phyloP scores from a whole-genome alignment of 2,113 vertebrate species.

The Syrrhaptes paradoxus region DNA sequence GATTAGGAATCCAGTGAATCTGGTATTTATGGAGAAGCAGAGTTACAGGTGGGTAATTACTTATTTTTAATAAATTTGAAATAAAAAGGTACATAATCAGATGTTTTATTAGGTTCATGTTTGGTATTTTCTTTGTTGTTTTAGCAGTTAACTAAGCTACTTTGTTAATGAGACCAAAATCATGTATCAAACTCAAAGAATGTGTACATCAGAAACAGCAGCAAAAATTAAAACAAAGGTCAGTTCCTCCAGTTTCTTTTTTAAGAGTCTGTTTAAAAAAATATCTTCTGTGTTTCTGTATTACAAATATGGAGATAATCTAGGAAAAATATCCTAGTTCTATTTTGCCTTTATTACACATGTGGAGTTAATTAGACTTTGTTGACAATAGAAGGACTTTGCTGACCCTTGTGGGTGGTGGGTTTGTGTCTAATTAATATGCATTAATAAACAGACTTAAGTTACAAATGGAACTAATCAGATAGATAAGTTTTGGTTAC shows the following conservation, averaged over 20 bases:
- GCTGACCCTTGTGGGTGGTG: background rate
- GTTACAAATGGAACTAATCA: background rate
- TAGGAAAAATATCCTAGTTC: background rate
- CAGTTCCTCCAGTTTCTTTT: background rate
- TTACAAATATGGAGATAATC: background rate
- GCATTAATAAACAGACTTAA: background rate
- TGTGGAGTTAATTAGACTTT: background rate
- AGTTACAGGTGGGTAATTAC: background rate
- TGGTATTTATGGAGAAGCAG: background rate
- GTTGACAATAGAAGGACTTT: background rate
- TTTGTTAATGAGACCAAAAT: background rate
- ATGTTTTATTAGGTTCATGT: background rate
- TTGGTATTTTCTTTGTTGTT: background rate
- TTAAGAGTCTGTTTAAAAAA: background rate
- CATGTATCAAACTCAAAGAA: background rate
- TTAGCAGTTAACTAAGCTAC: background rate
- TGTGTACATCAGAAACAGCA: background rate
- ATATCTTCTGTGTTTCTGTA: background rate
- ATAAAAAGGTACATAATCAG: background rate
- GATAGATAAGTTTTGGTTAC: background rate
- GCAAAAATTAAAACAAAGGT: background rate
- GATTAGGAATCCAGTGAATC: background rate
- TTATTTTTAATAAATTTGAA: background rate
- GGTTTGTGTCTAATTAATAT: background rate
- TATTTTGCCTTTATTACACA: background rate